phyloP scores from a whole-genome alignment of 1,140 invertebrate species.

The Sitophilus oryzae region DNA sequence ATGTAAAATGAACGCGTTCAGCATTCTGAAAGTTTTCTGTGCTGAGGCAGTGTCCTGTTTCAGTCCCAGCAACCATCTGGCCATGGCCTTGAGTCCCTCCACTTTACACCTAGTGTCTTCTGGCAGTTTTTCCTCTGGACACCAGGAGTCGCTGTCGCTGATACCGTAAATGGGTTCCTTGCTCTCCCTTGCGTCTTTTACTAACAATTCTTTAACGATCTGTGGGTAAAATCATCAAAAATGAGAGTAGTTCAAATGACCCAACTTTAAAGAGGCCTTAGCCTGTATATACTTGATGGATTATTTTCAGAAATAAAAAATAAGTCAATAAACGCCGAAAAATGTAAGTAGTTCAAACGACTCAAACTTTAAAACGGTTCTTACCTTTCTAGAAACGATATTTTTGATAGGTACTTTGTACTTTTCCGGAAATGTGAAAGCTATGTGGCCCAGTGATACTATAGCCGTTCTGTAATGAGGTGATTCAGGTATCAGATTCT shows the following conservation, averaged over 20 bases:
- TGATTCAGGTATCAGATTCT: slow-evolving; percentile 69
- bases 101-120: slow-evolving; percentile 90
- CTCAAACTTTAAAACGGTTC: slow-evolving; percentile 11
- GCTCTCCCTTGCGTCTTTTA: slow-evolving; percentile 66
- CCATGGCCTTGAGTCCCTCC: slow-evolving; percentile 93
- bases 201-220: slow-evolving; percentile 91
- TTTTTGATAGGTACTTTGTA: slow-evolving; percentile 88
- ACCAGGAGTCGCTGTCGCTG: slow-evolving; percentile 66
- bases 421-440: slow-evolving; percentile 82
- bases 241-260: too few relatives aligned
- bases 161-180: slow-evolving; percentile 31
- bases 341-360: background rate
- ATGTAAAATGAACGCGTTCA: slow-evolving; percentile 43
- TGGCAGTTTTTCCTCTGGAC: slow-evolving; percentile 78
- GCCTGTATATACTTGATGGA: slow-evolving; percentile 90
- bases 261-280: slow-evolving; percentile 24
- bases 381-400: slow-evolving; percentile 85
- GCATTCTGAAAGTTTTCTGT: slow-evolving; percentile 81
- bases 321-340: too few relatives aligned
- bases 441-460: slow-evolving; percentile 90
- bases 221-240: slow-evolving; percentile 40
- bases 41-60: slow-evolving; percentile 84
- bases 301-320: too few relatives aligned
- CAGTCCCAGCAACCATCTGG: slow-evolving; percentile 88
- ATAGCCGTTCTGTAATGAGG: slow-evolving; percentile 88